Percentiles rank a stretch among this genome's conserved stretches.
These are phyloP conservation scores for Tipula helvola DNA, from an alignment of 2,888 invertebrate genomes.

Conservation along the genomic window DNA sequence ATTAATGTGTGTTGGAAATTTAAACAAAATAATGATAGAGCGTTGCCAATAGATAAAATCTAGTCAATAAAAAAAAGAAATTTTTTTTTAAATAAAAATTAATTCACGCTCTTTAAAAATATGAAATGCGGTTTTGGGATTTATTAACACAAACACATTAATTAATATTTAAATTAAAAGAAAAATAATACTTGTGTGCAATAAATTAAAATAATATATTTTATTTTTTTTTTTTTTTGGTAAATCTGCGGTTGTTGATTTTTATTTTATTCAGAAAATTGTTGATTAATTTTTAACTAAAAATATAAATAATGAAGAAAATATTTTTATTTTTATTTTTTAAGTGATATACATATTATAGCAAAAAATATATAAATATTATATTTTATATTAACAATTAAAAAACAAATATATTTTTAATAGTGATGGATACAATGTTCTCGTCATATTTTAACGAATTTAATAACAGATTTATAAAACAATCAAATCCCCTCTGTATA, in stretches of 20 bases:
- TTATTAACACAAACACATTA: background rate
- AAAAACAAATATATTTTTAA: background rate
- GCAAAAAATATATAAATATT: conserved; percentile 1
- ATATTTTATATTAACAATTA: background rate
- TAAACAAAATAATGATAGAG: background rate
- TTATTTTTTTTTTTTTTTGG: background rate
- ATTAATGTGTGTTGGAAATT: background rate
- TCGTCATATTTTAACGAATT: conserved; percentile 4
- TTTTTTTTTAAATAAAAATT: background rate
- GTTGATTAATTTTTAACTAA: conserved; percentile 4
- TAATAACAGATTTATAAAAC: background rate
- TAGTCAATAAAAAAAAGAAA: background rate
- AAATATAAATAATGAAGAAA: background rate
- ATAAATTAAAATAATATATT: background rate
- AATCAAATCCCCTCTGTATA: background rate
- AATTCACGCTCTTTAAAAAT: background rate
- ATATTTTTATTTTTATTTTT: background rate
- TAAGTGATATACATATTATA: background rate
- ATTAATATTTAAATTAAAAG: background rate
- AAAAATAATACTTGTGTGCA: background rate
- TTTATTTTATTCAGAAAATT: background rate
- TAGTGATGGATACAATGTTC: background rate
- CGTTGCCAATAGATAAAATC: background rate
- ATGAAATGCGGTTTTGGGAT: background rate
- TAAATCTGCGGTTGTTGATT: background rate